These are phyloP conservation scores for Piaya cayana DNA, from an alignment of 2,113 vertebrate genomes.

Conservation along the genomic window DNA sequence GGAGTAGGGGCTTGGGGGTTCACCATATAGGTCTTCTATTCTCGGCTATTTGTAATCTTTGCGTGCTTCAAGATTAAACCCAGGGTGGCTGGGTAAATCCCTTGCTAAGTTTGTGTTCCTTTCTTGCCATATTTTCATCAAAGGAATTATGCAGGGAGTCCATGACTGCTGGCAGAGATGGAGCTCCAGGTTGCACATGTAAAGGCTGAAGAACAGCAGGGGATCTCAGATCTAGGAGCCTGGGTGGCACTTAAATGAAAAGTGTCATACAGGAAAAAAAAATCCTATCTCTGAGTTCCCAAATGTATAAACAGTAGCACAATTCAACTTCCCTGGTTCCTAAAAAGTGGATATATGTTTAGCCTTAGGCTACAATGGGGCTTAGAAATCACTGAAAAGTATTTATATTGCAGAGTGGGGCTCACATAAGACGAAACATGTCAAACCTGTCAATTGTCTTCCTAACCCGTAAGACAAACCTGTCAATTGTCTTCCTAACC, in stretches of 20 bases:
- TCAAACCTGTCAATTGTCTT: not conserved
- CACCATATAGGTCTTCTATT: not conserved
- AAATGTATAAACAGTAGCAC: not conserved
- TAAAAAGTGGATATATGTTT: not conserved
- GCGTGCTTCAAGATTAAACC: not conserved
- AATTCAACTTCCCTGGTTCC: not conserved
- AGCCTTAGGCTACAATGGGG: not conserved
- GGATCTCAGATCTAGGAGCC: not conserved
- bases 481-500: too few relatives aligned
- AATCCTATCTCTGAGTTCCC: not conserved
- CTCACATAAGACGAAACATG: not conserved
- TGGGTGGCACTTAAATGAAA: not conserved
- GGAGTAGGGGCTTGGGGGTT: fast-evolving
- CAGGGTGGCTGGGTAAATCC: not conserved
- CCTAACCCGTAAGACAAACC: too few relatives aligned
- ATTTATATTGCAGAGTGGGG: not conserved
- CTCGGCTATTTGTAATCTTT: not conserved
- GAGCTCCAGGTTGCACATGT: not conserved
- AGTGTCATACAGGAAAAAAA: too few relatives aligned
- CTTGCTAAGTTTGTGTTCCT: not conserved
- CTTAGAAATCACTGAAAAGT: not conserved
- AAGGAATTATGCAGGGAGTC: not conserved
- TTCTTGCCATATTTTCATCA: not conserved
- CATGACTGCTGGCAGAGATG: not conserved
- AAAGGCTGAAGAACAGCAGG: not conserved